phyloP scores from a whole-genome alignment of 1,140 invertebrate genomes.

The Liolophura sinensis region DNA sequence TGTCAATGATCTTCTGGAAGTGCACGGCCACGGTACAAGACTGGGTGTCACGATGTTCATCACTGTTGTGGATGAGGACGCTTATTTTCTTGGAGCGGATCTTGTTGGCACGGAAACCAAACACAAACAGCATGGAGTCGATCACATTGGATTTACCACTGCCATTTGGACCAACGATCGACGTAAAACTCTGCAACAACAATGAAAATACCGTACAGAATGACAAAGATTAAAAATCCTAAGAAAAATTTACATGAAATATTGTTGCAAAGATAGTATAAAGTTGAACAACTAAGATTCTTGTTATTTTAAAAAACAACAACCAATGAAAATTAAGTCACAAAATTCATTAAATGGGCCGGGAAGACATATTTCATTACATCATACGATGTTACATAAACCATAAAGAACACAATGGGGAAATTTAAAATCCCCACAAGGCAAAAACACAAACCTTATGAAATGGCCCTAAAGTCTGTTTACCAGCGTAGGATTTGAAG shows the following conservation, averaged over 20 bases:
- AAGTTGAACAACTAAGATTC: too few relatives aligned
- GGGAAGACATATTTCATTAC: background rate
- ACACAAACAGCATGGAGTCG: conserved; percentile 99
- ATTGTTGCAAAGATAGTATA: too few relatives aligned
- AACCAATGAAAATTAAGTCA: too few relatives aligned
- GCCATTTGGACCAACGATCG: conserved; percentile 99
- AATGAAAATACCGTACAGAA: conserved; percentile 7
- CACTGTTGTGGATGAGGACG: conserved; percentile 93
- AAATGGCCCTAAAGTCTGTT: conserved; percentile 67
- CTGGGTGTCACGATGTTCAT: conserved; percentile 73
- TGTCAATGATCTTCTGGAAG: conserved; percentile 88
- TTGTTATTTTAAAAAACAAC: too few relatives aligned
- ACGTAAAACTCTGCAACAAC: conserved; percentile 82
- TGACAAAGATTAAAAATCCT: conserved; percentile 3
- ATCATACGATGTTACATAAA: background rate
- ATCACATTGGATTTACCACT: conserved; percentile 99
- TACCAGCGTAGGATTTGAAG: conserved; percentile 97
- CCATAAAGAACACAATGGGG: too few relatives aligned
- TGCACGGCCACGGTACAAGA: conserved; percentile 88
- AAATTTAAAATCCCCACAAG: too few relatives aligned
- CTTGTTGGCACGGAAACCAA: conserved; percentile 94
- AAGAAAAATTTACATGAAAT: background rate
- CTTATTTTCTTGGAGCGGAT: conserved; percentile 96
- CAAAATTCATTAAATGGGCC: background rate
- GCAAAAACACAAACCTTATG: conserved; percentile 54